Conservation (phyloP, 2,888 invertebrate genomes). For the Microctonus brassicae region DNA sequence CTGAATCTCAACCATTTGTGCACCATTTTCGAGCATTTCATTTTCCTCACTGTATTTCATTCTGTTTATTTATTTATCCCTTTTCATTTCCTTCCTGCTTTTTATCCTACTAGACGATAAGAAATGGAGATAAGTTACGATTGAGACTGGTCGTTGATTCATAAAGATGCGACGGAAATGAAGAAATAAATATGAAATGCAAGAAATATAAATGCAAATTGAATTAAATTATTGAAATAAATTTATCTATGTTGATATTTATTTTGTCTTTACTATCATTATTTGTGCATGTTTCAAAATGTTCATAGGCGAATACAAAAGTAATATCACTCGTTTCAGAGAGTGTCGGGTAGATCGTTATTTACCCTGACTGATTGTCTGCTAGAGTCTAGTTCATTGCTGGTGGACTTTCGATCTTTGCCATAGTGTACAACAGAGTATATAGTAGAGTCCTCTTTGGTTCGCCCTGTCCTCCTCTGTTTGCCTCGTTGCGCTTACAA, state of each 20-base stretch:
- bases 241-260: neutral
- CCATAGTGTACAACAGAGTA: slow-evolving; percentile 16
- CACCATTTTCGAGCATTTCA: slow-evolving; percentile 12
- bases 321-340: neutral
- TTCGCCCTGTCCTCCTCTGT: neutral
- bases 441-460: neutral
- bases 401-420: slow-evolving; percentile 44
- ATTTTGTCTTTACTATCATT: neutral
- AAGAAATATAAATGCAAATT: neutral
- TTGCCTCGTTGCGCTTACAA: slow-evolving; percentile 9
- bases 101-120: neutral
- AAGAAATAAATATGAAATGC: too few species aligned
- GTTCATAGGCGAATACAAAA: neutral
- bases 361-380: slow-evolving; percentile 59
- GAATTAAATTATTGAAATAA: neutral
- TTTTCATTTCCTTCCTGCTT: neutral
- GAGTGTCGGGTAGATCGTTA: slow-evolving; percentile 51
- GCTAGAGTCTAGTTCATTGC: slow-evolving; percentile 46
- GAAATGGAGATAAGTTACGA: neutral
- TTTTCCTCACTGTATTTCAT: slow-evolving; percentile 6
- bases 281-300: neutral
- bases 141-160: too few species aligned
- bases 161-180: too few species aligned
- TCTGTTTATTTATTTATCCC: neutral
- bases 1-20: slow-evolving; percentile 35